Evolutionary conservation across 2,888 invertebrate species (phyloP), one percentile per base, ranked within the genome.

Genomic region (Macaria notata): DNA sequence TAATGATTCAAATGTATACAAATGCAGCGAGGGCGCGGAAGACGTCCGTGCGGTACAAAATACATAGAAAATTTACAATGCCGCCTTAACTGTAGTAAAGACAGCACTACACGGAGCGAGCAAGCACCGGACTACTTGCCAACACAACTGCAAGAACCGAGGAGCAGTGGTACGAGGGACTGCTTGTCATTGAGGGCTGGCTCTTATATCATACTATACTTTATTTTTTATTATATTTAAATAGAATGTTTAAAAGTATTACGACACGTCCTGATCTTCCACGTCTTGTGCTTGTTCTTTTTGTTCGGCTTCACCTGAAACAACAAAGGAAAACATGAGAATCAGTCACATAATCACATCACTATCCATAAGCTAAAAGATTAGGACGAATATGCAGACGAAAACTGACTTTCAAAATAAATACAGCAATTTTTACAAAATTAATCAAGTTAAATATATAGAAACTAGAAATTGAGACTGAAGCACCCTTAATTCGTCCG

Each of bases 261-360:
- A 97, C 96, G 97, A 97, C 92, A 97, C 97, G 93, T 98, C 98
- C 92, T 98, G 97, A 92, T 97, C 97, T 89, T 98, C 98, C 83
- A 95, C 96, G 91, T 98, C 98, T 91, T 97, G 97, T 86, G 97
- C 94, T 89, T 95, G 95, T 90, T 96, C 97, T 92, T 97, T 97
- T 81, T 96, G 96, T 92, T 98, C 97, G 70, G 95, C 95, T 85
- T 97, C 97, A 82, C 96, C 97, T 96, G 89, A 38, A 93, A 92
- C 51, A 30, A 41, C 41, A 8, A 1, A 36, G 5, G 19, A 36
- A 36, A 36, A 36, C 33, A 36, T 36, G 19, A 19, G 19, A 19
- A 19, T n/a, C n/a, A n/a, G n/a, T n/a, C n/a, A n/a, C n/a, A n/a
- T n/a, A n/a, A n/a, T n/a, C n/a, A 33, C 33, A 33, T 33, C 6